Conservation (phyloP, 1,140 invertebrate genomes). For the Lysiphlebus fabarum region DNA sequence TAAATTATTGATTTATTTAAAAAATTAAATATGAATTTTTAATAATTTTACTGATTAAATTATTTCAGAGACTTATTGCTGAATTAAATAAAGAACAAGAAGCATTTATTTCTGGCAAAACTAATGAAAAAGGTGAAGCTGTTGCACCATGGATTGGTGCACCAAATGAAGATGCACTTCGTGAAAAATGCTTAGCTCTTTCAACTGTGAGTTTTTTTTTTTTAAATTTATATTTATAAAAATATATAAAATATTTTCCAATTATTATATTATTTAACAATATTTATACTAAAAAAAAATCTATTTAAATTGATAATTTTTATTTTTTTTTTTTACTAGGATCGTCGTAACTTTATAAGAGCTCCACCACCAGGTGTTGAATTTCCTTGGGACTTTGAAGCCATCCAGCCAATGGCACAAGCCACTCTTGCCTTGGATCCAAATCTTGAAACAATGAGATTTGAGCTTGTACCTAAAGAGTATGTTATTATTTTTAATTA, state of each 20-base stretch:
- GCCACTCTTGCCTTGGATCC: conserved; percentile 92
- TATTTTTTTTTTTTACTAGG: conserved; percentile 57
- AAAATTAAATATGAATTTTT: too few relatives aligned
- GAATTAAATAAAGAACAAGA: conserved; percentile 97
- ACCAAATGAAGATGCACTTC: conserved; percentile 82
- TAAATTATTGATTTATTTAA: too few relatives aligned
- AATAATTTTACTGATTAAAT: not conserved
- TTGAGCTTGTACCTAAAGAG: conserved; percentile 98
- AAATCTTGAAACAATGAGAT: conserved; percentile 96
- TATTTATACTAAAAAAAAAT: conserved; percentile 13
- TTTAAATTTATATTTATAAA: too few relatives aligned
- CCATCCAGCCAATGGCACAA: conserved; percentile 85
- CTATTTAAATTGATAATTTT: conserved; percentile 4
- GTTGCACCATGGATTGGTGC: conserved; percentile 90
- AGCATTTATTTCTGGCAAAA: conserved; percentile 88
- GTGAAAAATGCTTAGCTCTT: conserved; percentile 90
- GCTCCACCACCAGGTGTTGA: conserved; percentile 92
- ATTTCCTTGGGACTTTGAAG: conserved; percentile 93
- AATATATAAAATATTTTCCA: too few relatives aligned
- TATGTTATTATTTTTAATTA: conserved; percentile 55
- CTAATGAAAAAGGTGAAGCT: conserved; percentile 67
- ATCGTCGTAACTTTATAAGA: conserved; percentile 94
- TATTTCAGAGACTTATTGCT: conserved; percentile 82
- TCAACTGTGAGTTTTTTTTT: conserved; percentile 74
- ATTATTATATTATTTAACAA: too few relatives aligned